Percentiles rank a stretch among this genome's conserved stretches.
phyloP scores from a whole-genome alignment of 2,888 invertebrate genomes.

The Caenorhabditis sp. region DNA sequence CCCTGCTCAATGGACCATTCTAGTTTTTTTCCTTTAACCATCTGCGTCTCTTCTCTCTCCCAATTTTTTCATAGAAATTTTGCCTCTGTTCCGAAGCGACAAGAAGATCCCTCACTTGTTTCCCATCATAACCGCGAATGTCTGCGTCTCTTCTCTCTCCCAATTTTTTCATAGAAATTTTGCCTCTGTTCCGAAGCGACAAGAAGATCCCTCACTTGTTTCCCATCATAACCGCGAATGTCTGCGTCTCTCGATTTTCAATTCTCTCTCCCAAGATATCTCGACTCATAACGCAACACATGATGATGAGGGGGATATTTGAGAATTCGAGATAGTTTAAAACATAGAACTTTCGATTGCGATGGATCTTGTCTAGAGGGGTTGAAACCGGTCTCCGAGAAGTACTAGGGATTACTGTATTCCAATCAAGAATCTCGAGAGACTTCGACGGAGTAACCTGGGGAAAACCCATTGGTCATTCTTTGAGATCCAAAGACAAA shows the following conservation, averaged over 20 bases:
- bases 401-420: not conserved
- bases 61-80: conserved; percentile 3
- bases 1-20: conserved; percentile 52
- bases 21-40: not conserved
- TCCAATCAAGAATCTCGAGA: not conserved
- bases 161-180: conserved; percentile 19
- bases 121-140: not conserved
- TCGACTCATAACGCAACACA: conserved; percentile 37
- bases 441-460: no score
- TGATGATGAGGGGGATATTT: conserved; percentile 25
- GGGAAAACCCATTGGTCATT: conserved; percentile 28
- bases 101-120: no score
- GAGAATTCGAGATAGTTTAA: conserved; percentile 3
- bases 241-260: conserved; percentile 31
- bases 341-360: no score
- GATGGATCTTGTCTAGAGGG: not conserved
- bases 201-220: conserved; percentile 8
- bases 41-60: conserved; percentile 28
- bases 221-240: conserved; percentile 48
- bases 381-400: not conserved
- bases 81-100: no score
- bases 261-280: conserved; percentile 1
- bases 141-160: not conserved
- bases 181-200: conserved; percentile 27
- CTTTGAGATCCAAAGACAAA: conserved; percentile 22